Conservation (phyloP, 1,140 invertebrate genomes). For the Sesamia nonagrioides region DNA sequence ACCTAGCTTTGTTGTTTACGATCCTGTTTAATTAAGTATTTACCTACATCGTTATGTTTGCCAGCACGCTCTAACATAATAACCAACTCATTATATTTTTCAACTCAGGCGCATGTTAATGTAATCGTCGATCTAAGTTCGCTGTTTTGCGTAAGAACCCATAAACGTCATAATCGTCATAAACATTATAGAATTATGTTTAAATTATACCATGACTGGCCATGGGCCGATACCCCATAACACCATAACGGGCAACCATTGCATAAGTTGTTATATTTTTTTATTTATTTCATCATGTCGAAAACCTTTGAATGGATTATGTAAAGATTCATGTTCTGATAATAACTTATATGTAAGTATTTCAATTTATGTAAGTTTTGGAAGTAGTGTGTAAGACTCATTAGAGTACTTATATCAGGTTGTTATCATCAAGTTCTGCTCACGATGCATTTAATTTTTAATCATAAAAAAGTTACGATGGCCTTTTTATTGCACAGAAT, state of each 20-base stretch:
- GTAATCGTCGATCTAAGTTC: slow-evolving; percentile 26
- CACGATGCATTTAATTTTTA: too few relatives aligned
- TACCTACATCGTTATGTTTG: slow-evolving; percentile 1
- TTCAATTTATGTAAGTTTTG: neutral
- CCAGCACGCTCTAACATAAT: slow-evolving; percentile 12
- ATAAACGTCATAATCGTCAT: slow-evolving; percentile 45
- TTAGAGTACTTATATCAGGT: too few relatives aligned
- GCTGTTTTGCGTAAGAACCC: slow-evolving; percentile 37
- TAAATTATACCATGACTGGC: slow-evolving; percentile 46
- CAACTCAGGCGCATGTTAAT: slow-evolving; percentile 17
- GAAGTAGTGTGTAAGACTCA: neutral
- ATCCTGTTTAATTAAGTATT: neutral
- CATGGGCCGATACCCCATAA: slow-evolving; percentile 29
- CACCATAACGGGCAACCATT: slow-evolving; percentile 10
- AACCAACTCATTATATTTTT: slow-evolving; percentile 38
- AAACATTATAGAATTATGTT: slow-evolving; percentile 54
- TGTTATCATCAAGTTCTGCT: too few relatives aligned
- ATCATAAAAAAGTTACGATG: too few relatives aligned
- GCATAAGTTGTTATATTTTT: slow-evolving; percentile 35
- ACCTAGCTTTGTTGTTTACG: too few relatives aligned
- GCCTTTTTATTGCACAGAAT: too few relatives aligned
- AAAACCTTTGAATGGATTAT: slow-evolving; percentile 28
- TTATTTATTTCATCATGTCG: slow-evolving; percentile 34
- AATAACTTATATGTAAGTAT: neutral
- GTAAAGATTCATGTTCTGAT: slow-evolving; percentile 18